A percentile compares a stretch with the other conserved stretches of the same genome.
Evolutionary conservation across 1,140 invertebrate genomes (phyloP).

Genomic region (Ruditapes philippinarum): DNA sequence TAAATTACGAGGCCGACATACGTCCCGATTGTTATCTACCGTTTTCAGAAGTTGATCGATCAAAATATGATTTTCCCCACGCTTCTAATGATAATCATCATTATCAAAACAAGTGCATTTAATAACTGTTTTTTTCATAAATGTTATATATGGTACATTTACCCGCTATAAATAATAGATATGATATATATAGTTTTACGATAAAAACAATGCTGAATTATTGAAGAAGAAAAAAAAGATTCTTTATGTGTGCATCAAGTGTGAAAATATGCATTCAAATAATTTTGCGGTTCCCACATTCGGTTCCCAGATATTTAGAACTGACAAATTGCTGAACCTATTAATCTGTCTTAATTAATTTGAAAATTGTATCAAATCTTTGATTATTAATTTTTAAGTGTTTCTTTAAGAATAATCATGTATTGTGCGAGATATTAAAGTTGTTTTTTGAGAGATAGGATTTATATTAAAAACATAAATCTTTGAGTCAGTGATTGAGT

Average conservation of each 20-base stretch:
- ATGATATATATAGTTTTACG: neutral
- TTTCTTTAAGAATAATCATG: slow-evolving; percentile 24
- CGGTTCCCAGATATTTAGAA: neutral
- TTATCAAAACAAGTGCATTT: neutral
- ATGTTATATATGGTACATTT: no score
- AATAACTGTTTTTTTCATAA: no score
- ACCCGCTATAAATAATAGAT: no score
- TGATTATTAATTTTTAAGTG: neutral
- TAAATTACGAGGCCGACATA: no score
- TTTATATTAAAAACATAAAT: neutral
- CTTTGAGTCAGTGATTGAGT: neutral
- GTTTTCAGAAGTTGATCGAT: neutral
- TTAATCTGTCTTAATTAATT: neutral
- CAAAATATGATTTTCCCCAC: neutral
- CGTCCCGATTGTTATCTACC: neutral
- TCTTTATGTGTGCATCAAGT: neutral
- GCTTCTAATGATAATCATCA: neutral
- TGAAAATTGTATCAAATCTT: neutral
- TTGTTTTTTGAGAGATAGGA: neutral
- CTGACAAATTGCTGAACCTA: slow-evolving; percentile 3
- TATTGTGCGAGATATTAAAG: neutral
- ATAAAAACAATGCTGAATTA: neutral
- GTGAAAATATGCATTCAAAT: neutral
- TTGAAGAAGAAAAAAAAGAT: neutral
- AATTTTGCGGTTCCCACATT: neutral